Evolutionary conservation across 1,140 invertebrate genomes (phyloP), one percentile per base, ranked within the genome.

Genomic region (Probaryconus sp.): DNA sequence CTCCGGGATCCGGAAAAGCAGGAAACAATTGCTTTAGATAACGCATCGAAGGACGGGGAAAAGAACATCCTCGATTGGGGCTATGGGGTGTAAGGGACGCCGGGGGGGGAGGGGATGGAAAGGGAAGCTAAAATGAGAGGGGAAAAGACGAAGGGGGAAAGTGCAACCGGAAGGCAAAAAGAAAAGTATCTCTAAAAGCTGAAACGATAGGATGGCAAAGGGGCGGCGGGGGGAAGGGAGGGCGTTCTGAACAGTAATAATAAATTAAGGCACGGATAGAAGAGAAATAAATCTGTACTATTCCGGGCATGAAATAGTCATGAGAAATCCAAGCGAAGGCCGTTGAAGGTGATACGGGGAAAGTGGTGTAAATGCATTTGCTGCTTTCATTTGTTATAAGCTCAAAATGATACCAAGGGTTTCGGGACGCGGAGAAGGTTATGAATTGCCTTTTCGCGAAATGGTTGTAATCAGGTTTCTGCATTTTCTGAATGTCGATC

Each of bases 11-110:
- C 38, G 37, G 37, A 60, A 75, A 60, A 69, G 72, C 40, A 64
- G 51, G 37, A 68, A 68, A 74, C 63, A 68, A 75, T 75, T 69
- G 58, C 38, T 9, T 33, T 26, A 24, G 64, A 56, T 74, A 58
- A 55, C 40, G 55, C 40, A 7, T 3, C 38, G 40, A 28, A 26
- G 40, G n/a, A 51, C 7, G 42, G 13, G 17, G 21, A 9, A n/a
- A 16, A 5, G 17, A 33, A n/a, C n/a, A n/a, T n/a, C n/a, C n/a
- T n/a, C n/a, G n/a, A n/a, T n/a, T n/a, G n/a, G n/a, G n/a, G n/a
- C n/a, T n/a, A n/a, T n/a, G 38, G 55, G 28, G 5, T 31, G 30
- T 31, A 24, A 45, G 14, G 13, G 16, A 28, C 0, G 9, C 9
- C 24, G 24, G 18, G 9, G 9, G 14, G 24, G 50, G 20, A 26